Percentiles rank a stretch among this genome's conserved stretches.
These are phyloP conservation scores for Telenomus remus DNA, from an alignment of 1,140 invertebrate genomes.

Conservation along the genomic window DNA sequence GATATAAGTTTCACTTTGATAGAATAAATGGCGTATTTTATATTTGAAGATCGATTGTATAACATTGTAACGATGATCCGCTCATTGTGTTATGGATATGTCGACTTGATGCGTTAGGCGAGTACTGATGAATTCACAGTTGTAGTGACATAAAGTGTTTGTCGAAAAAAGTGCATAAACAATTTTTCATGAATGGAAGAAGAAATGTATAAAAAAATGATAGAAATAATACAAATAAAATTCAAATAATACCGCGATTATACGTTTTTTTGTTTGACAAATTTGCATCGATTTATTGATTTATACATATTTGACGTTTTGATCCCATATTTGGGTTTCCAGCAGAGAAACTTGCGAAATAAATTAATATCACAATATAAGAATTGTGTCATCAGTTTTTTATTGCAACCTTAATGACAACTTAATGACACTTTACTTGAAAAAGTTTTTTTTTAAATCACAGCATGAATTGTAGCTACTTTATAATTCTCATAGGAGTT, in stretches of 20 bases:
- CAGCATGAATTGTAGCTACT: too few species aligned
- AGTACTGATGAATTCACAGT: constrained; percentile 41
- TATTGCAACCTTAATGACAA: neutral
- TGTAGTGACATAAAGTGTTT: constrained; percentile 55
- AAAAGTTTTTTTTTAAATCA: too few species aligned
- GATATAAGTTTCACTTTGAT: constrained; percentile 49
- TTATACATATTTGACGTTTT: constrained; percentile 52
- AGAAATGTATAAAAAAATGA: constrained; percentile 37
- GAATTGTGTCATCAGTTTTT: too few species aligned
- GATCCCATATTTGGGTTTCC: constrained; percentile 52
- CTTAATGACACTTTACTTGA: too few species aligned
- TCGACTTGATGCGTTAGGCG: constrained; percentile 53
- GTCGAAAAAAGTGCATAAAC: constrained; percentile 46
- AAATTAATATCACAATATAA: constrained; percentile 55
- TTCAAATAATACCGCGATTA: constrained; percentile 48
- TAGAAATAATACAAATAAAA: constrained; percentile 42
- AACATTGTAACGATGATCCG: constrained; percentile 49
- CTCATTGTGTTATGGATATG: constrained; percentile 47
- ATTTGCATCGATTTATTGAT: constrained; percentile 54
- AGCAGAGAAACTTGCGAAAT: constrained; percentile 51
- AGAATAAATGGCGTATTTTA: constrained; percentile 56
- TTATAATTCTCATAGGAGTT: too few species aligned
- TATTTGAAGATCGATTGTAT: constrained; percentile 55
- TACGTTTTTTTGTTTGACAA: constrained; percentile 39
- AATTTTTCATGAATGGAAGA: constrained; percentile 53